Base-by-base conservation (phyloP, 2,888 invertebrate species). In the Anoncus sp. region DNA sequence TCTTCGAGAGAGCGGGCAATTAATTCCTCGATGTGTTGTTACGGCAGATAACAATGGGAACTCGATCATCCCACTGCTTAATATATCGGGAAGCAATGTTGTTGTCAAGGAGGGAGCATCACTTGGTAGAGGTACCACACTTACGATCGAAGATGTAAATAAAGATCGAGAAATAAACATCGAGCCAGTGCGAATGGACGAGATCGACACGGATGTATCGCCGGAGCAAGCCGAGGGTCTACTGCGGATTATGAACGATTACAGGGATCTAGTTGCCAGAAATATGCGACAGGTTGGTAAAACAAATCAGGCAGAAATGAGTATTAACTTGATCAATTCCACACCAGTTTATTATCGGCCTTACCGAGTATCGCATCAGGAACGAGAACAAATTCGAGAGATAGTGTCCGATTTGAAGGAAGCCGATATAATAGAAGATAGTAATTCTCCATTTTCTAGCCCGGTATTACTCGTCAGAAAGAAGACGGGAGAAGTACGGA, bases 281-380 rank as follows among this genome's bases (percentile, higher is more conserved):
- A 72, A 63, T n/a, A 24, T 66, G 3, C 27, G 55, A 6, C 78
- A 84, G 59, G 43, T 83, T 55, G 80, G 77, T 12, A 18, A 38
- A 51, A 81, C 80, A n/a, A 65, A 77, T 51, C 24, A 27, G 2
- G 47, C 81, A 1, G 75, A 82, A 60, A 84, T 87, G 80, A 66
- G 82, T 20, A 87, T 87, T 20, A 65, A 81, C 2, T 60, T 87
- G n/a, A 60, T 53, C 4, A 70, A 75, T 7, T 73, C 75, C 3
- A 69, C 72, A 45, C 84, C 85, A 1, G 82, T 87, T n/a, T 66
- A 74, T 35, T 85, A 84, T 59, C 70, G 79, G 63, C 86, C 86
- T 0, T 87, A 87, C 55, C 73, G 86, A 22, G 55, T 86, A 47
- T 82, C 87, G 6, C 53, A 82, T n/a, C 14, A 71, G 3, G 86